These are phyloP conservation scores for Heliconius melpomene DNA, from an alignment of 1,140 invertebrate genomes.

Conservation along the genomic window DNA sequence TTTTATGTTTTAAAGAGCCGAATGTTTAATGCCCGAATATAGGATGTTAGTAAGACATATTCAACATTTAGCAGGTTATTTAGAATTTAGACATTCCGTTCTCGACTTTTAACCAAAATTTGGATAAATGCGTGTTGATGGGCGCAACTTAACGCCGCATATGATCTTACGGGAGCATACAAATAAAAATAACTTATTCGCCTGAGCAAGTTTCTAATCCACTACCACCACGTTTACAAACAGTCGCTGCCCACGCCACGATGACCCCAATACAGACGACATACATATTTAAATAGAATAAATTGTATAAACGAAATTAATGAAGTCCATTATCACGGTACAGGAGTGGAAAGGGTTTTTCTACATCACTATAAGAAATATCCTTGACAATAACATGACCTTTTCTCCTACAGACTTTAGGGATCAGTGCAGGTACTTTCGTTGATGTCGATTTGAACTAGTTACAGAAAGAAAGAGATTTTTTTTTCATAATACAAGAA, in stretches of 20 bases:
- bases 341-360: slow-evolving; percentile 35
- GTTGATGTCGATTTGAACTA: slow-evolving; percentile 29
- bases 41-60: too few species aligned
- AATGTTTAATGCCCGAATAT: too few species aligned
- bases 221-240: background rate
- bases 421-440: slow-evolving; percentile 42
- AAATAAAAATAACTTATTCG: too few species aligned
- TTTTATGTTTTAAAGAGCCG: background rate
- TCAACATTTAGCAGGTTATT: too few species aligned
- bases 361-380: slow-evolving; percentile 64
- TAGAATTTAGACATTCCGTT: background rate
- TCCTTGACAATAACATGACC: slow-evolving; percentile 60
- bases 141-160: background rate
- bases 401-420: slow-evolving; percentile 57
- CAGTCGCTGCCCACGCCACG: background rate
- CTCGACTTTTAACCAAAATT: background rate
- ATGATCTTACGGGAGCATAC: background rate
- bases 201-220: too few species aligned
- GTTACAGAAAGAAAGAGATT: too few species aligned
- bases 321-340: slow-evolving; percentile 37
- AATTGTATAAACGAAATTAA: slow-evolving; percentile 30
- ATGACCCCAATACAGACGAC: background rate
- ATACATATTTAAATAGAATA: slow-evolving; percentile 16
- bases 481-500: too few species aligned
- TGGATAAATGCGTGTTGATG: background rate